phyloP scores from a whole-genome alignment of 2,113 vertebrate genomes.

The Hippocampus abdominalis region DNA sequence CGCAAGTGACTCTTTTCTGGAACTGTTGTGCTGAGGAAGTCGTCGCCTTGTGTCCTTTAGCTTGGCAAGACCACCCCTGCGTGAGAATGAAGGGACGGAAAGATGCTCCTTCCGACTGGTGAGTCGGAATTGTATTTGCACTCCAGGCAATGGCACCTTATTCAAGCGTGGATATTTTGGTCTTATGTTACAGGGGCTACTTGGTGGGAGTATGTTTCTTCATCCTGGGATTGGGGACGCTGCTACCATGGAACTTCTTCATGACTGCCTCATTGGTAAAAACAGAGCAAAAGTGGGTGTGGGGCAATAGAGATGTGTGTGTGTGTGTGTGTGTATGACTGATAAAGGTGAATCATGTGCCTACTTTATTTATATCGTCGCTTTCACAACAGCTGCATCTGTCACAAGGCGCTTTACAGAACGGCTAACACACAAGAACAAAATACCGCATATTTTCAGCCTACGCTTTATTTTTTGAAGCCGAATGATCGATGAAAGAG shows the following conservation, averaged over 20 bases:
- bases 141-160: neutral
- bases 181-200: constrained; percentile 62
- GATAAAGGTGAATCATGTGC: neutral
- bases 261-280: constrained; percentile 84
- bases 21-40: no score
- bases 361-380: no score
- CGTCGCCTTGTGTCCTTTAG: constrained; percentile 10
- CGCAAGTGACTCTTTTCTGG: no score
- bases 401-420: no score
- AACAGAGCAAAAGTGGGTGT: neutral
- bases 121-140: constrained; percentile 10
- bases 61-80: constrained; percentile 22
- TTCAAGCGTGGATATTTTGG: neutral
- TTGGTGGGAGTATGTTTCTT: constrained; percentile 80
- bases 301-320: neutral
- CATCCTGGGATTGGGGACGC: constrained; percentile 83
- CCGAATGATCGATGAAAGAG: no score
- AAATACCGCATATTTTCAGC: no score
- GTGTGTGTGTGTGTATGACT: neutral
- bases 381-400: no score
- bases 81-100: constrained; percentile 44
- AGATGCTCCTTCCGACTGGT: constrained; percentile 52
- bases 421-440: no score
- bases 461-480: no score
- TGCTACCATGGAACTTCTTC: constrained; percentile 92